Percentiles rank a stretch among this genome's conserved stretches.
Evolutionary conservation across 2,113 vertebrate species (phyloP).

Genomic region (Melanocharis versteri): DNA sequence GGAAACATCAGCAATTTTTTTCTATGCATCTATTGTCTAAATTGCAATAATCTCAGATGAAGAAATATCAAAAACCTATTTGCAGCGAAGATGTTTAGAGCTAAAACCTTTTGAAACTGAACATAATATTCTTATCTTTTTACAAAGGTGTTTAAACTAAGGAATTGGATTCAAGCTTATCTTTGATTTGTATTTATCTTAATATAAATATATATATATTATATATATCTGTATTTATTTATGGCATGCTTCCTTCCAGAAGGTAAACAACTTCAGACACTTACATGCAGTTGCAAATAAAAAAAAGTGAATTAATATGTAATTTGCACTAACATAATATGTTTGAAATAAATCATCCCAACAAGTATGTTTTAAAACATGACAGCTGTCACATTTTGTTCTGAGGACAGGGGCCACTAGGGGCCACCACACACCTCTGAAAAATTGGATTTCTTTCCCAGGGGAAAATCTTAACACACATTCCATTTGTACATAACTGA

Average conservation of each 20-base stretch:
- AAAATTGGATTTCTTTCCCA: background rate
- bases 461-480: background rate
- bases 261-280: background rate
- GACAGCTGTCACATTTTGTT: background rate
- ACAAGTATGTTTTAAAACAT: background rate
- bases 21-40: background rate
- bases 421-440: slow-evolving; percentile 22
- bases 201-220: too few species aligned
- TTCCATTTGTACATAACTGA: background rate
- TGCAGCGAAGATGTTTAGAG: background rate
- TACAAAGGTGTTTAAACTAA: background rate
- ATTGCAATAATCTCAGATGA: background rate
- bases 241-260: background rate
- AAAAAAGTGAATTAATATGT: too few species aligned
- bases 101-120: background rate
- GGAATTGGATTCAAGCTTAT: background rate
- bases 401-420: slow-evolving; percentile 20
- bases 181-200: background rate
- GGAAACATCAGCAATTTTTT: background rate
- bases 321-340: background rate
- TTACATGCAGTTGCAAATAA: background rate
- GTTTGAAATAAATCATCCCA: background rate
- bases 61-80: background rate
- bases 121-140: background rate
- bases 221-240: background rate